phyloP scores from a whole-genome alignment of 2,797 vertebrate species.

The Ceyx erithaca region DNA sequence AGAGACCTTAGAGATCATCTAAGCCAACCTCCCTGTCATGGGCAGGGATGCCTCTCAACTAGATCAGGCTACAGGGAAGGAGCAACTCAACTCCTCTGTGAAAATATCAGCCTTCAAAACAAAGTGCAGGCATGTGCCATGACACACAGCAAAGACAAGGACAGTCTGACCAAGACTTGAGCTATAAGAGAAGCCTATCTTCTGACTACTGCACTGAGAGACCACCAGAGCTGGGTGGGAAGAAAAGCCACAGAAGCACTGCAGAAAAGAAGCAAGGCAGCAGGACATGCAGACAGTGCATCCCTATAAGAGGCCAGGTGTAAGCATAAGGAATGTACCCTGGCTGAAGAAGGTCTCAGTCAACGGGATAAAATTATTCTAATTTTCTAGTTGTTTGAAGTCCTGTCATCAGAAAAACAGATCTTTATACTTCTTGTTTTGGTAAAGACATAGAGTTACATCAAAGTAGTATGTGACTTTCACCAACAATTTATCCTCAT shows the following conservation, averaged over 20 bases:
- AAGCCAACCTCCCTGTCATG: too few species aligned
- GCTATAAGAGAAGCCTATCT: neutral
- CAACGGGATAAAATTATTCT: neutral
- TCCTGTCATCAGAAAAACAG: neutral
- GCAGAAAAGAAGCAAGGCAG: neutral
- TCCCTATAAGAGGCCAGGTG: neutral
- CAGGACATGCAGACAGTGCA: neutral
- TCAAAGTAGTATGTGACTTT: neutral
- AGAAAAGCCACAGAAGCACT: neutral
- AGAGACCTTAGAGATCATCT: too few species aligned
- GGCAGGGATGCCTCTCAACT: too few species aligned
- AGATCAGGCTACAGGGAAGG: neutral
- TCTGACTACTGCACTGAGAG: neutral
- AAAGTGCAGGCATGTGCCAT: neutral
- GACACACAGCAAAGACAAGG: neutral
- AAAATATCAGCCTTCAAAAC: neutral
- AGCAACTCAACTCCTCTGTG: neutral
- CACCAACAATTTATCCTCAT: neutral
- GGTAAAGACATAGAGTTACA: neutral
- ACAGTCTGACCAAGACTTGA: neutral
- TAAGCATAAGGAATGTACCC: neutral
- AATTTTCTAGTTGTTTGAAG: neutral
- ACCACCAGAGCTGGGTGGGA: neutral
- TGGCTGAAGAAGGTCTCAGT: neutral
- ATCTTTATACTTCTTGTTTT: neutral